Base-by-base conservation (phyloP, 2,113 vertebrate species). In the Vulpes lagopus region DNA sequence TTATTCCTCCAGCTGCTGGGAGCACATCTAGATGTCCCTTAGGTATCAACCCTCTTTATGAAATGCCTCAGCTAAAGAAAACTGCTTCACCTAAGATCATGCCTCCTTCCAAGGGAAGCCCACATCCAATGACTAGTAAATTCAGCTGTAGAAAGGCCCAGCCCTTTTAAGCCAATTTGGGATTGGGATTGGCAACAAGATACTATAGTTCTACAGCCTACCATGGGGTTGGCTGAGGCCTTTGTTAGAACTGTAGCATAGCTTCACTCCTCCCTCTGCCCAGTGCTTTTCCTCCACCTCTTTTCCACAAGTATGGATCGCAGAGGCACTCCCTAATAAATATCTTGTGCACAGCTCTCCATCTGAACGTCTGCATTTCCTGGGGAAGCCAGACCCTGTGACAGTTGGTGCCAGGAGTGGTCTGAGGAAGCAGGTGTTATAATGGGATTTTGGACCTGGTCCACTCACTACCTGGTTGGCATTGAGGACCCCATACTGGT, bases 21-120 rank as follows among this genome's bases (percentile, higher is more conserved):
- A 88, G 32, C 11, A 55, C 55, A 43, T 82, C n/a, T 82, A 35
- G 67, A 94, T 73, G 51, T 51, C 6, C 59, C 43, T 93, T 20
- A 62, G 55, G 43, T 64, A 17, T 89, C 27, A 74, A 12, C 10
- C 43, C 16, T 93, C 22, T 89, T 84, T 74, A 94, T 79, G 55
- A 20, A 71, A 87, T 91, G 25, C 20, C 49, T 88, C 20, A 32
- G 67, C 43, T 67, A 74, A 97, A 96, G 80, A 90, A 95, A 97
- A 93, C 35, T 85, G 30, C 22, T 38, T 86, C 30, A 82, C 22
- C 2, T 49, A 88, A 74, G 89, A 57, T 71, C 35, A 86, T 88
- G 76, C 16, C 22, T 95, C 14, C 67, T 93, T 96, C 20, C n/a
- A 83, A 30, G 71, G 69, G 78, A 57, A 12, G 9, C 22, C 57